Percentiles rank a stretch among this genome's conserved stretches.
Conservation (phyloP, 2,797 vertebrate genomes). For the Emydoidea blandingii region DNA sequence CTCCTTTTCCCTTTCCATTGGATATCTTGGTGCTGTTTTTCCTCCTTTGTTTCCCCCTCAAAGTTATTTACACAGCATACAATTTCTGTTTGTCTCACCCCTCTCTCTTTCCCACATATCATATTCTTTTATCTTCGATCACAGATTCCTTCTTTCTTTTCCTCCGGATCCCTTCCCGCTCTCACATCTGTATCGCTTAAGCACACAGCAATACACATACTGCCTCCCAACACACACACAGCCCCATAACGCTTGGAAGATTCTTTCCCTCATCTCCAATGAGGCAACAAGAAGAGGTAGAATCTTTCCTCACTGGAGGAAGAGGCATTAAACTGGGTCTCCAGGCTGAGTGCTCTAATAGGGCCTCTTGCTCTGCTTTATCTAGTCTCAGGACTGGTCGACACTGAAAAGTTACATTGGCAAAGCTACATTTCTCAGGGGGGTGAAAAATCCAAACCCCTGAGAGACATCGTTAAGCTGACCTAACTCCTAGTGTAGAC, state of each 20-base stretch:
- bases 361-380: neutral
- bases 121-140: neutral
- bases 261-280: neutral
- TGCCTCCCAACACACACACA: too few species aligned
- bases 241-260: neutral
- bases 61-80: neutral
- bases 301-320: neutral
- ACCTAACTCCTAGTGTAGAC: too few species aligned
- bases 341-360: neutral
- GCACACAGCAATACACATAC: too few species aligned
- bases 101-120: neutral
- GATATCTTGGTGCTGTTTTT: neutral
- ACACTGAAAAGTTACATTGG: too few species aligned
- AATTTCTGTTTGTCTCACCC: neutral
- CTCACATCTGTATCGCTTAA: too few species aligned
- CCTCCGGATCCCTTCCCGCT: too few species aligned
- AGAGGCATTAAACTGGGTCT: neutral
- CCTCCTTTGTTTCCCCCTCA: neutral
- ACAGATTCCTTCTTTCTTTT: neutral
- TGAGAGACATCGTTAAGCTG: too few species aligned
- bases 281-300: fast-evolving
- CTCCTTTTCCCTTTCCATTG: neutral
- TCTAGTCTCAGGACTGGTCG: neutral
- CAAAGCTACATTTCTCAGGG: too few species aligned
- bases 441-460: too few species aligned